Evolutionary conservation across 2,888 invertebrate species (phyloP), one percentile per base, ranked within the genome.

Genomic region (Brachylomia viminalis): DNA sequence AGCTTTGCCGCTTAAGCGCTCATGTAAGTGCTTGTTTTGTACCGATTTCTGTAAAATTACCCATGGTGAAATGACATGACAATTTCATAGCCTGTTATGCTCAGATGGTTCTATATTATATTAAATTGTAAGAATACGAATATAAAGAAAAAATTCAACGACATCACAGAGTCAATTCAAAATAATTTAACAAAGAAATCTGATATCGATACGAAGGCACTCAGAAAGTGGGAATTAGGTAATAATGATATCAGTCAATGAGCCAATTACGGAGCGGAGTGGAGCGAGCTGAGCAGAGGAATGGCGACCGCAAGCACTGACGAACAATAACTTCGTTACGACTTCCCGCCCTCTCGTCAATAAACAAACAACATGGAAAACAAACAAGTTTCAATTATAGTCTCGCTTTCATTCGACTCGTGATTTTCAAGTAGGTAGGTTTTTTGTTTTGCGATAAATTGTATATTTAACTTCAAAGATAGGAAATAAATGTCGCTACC

Each of bases 251-350:
- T 88, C 88, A 85, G 86, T 87, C 90, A 89, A 90, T 89, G 88
- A 89, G 90, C 89, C 90, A 92, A 92, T 92, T 91, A 92, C 84
- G 74, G 86, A 86, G 80, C 73, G 84, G 84, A 88, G 77, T 82
- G 86, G 81, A 80, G 84, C 84, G 79, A 73, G 75, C 68, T 58
- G 71, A 61, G 66, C 47, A 56, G 75, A 73, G 81, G 64, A 82
- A 72, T 69, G 75, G 74, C 77, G 83, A 83, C 87, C 85, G 74
- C 85, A 83, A 82, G 77, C 77, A 79, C 66, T 85, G 84, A 87
- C 88, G 86, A 91, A 91, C 92, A 92, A 91, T 92, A 93, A 92
- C 90, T 91, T 91, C 85, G 86, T 90, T 91, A 90, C 69, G 82
- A 86, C 85, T 87, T 83, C 86, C 86, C 75, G 82, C 76, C 85